Evolutionary conservation across 2,888 invertebrate genomes (phyloP).

Genomic region (Acanthosepion pharaonis): DNA sequence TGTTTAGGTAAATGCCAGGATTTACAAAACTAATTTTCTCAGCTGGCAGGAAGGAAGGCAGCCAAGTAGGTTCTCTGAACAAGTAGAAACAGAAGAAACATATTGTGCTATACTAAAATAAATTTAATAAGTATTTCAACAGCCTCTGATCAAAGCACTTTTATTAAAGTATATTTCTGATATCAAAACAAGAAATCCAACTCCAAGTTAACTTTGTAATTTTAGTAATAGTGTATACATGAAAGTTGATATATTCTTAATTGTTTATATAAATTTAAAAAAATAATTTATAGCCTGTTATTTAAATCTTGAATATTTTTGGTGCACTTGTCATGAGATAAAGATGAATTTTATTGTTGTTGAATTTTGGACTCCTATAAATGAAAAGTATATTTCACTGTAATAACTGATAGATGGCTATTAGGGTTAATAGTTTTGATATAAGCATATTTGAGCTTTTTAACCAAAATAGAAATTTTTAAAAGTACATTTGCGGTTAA

Average conservation of each 20-base stretch:
- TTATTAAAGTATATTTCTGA: background rate
- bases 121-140: background rate
- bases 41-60: no score
- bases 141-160: background rate
- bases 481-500: background rate
- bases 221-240: background rate
- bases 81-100: no score
- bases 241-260: background rate
- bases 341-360: no score
- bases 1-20: no score
- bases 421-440: background rate
- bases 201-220: background rate
- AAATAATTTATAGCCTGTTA: background rate
- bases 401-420: background rate
- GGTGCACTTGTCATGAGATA: no score
- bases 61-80: no score
- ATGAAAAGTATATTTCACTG: background rate
- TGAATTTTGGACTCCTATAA: constrained; percentile 24
- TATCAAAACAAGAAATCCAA: background rate
- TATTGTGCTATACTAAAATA: background rate
- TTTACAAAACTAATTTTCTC: no score
- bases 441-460: background rate
- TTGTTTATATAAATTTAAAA: background rate
- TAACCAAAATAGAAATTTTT: background rate
- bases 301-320: background rate